A percentile compares a stretch with the other conserved stretches of the same genome.
Evolutionary conservation across 2,797 vertebrate genomes (phyloP).

Genomic region (Ispidina picta): DNA sequence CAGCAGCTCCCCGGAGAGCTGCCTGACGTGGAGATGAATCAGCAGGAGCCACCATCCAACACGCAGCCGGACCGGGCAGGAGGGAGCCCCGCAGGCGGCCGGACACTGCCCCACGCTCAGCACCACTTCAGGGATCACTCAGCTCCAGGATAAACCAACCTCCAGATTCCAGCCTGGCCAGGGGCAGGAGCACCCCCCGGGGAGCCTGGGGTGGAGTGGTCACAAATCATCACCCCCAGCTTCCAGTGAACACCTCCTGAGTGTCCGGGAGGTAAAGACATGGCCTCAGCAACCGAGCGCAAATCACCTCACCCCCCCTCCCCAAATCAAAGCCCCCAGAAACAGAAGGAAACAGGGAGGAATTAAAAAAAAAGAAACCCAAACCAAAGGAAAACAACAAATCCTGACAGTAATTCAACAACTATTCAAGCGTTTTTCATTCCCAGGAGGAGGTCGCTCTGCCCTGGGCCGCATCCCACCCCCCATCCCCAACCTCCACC

Average conservation of each 20-base stretch:
- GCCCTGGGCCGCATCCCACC: background rate
- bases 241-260: no score
- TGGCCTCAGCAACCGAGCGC: background rate
- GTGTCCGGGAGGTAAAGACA: background rate
- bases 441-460: background rate
- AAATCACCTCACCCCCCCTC: background rate
- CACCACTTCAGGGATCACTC: fast-evolving
- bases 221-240: fast-evolving
- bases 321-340: background rate
- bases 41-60: background rate
- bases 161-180: fast-evolving
- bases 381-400: background rate
- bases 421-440: background rate
- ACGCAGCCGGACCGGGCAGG: background rate
- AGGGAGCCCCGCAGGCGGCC: background rate
- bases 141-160: background rate
- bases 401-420: background rate
- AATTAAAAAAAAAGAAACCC: background rate
- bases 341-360: background rate
- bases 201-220: background rate
- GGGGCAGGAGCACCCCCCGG: background rate
- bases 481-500: background rate
- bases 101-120: background rate
- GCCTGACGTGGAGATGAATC: fast-evolving
- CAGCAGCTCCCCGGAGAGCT: background rate